Evolutionary conservation across 2,888 invertebrate genomes (phyloP).

Genomic region (Thymelicus lineola): DNA sequence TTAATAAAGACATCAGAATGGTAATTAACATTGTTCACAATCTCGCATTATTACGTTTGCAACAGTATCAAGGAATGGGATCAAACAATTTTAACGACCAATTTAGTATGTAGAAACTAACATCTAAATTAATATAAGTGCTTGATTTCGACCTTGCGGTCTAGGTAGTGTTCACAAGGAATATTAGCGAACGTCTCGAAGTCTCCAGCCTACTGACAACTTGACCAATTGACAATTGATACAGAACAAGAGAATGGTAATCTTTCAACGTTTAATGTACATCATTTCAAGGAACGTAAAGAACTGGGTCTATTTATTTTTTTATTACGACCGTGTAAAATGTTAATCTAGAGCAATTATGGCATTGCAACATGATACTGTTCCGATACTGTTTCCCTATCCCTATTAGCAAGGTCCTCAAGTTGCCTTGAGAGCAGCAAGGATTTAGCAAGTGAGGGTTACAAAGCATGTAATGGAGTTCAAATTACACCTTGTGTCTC

Average conservation of each 20-base stretch:
- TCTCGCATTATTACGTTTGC: conserved; percentile 1
- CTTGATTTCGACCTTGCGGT: conserved; percentile 8
- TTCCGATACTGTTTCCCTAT: conserved; percentile 29
- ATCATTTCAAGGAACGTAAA: neutral
- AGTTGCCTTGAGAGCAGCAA: conserved; percentile 24
- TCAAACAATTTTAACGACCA: conserved; percentile 15
- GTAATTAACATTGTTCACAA: conserved; percentile 11
- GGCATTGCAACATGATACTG: conserved; percentile 20
- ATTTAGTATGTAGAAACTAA: conserved; percentile 10
- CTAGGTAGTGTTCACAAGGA: conserved; percentile 3
- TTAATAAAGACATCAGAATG: neutral
- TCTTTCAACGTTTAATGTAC: neutral
- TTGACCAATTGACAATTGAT: conserved; percentile 23
- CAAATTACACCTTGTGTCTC: conserved; percentile 42
- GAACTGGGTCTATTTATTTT: too few species aligned
- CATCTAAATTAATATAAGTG: conserved; percentile 14
- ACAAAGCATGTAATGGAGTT: conserved; percentile 16
- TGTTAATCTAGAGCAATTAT: conserved; percentile 11
- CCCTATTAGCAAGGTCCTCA: conserved; percentile 25
- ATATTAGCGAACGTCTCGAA: conserved; percentile 10
- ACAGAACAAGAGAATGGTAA: conserved; percentile 12
- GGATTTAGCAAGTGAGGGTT: conserved; percentile 23
- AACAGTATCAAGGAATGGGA: conserved; percentile 9
- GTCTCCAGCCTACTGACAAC: conserved; percentile 8
- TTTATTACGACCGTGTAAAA: neutral